Percentiles rank a stretch among this genome's conserved stretches.
phyloP scores from a whole-genome alignment of 2,888 invertebrate genomes.

The Holacanthella duospinosa region DNA sequence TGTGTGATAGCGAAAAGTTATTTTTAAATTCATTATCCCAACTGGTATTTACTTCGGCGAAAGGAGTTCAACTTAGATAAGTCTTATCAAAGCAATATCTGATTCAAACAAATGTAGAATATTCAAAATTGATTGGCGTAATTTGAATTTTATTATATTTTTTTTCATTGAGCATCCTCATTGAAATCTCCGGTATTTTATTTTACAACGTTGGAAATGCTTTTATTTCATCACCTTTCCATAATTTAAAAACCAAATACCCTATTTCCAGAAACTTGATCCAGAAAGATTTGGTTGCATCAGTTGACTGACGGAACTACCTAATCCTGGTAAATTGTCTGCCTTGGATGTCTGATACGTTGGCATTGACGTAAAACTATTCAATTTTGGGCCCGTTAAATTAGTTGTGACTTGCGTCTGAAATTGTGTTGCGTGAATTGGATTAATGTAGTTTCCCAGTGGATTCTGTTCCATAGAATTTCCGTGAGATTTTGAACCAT shows the following conservation, averaged over 20 bases:
- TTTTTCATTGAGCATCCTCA: no score
- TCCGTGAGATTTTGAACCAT: neutral
- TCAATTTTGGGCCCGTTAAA: neutral
- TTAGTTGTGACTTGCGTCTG: neutral
- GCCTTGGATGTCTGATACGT: neutral
- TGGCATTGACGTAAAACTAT: neutral
- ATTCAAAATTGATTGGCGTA: no score
- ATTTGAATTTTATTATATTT: no score
- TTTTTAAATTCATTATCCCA: no score
- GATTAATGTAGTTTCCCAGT: neutral
- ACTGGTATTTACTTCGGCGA: no score
- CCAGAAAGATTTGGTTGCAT: neutral
- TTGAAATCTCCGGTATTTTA: no score
- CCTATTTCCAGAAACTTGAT: neutral
- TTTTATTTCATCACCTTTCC: neutral
- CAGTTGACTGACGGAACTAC: neutral
- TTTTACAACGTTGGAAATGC: neutral
- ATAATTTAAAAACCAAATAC: neutral
- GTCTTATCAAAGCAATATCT: no score
- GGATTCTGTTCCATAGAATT: no score
- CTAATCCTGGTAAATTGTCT: neutral
- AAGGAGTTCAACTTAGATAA: no score
- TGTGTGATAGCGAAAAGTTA: no score
- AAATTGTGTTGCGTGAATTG: neutral
- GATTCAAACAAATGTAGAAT: no score